A percentile compares a stretch with the other conserved stretches of the same genome.
phyloP scores from a whole-genome alignment of 1,140 invertebrate genomes.

The Solenopsis invicta region DNA sequence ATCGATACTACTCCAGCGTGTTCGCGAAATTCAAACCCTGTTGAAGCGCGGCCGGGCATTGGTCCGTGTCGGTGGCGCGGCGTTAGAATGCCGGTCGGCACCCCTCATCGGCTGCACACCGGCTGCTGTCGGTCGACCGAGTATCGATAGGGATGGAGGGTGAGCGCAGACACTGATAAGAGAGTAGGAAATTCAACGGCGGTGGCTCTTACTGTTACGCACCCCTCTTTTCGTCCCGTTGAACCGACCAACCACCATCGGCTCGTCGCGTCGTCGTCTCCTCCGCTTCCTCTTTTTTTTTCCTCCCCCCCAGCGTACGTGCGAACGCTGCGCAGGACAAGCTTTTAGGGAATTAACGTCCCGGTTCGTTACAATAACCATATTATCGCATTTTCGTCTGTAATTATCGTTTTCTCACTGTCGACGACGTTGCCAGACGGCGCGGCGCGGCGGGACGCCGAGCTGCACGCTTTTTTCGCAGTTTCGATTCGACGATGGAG shows the following conservation, averaged over 20 bases:
- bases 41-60: constrained; percentile 31
- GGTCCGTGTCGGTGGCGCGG: background rate
- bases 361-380: constrained; percentile 32
- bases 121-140: constrained; percentile 35
- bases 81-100: background rate
- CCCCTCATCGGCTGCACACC: background rate
- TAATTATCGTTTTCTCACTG: constrained; percentile 43
- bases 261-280: constrained; percentile 24
- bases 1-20: constrained; percentile 16
- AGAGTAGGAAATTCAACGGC: constrained; percentile 33
- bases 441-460: background rate
- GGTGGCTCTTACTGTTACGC: constrained; percentile 33
- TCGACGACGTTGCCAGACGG: background rate
- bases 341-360: constrained; percentile 48
- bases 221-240: constrained; percentile 27
- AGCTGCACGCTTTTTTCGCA: background rate
- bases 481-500: background rate
- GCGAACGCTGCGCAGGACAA: background rate
- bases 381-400: constrained; percentile 7
- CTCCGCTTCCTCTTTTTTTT: background rate
- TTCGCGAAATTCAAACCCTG: constrained; percentile 25
- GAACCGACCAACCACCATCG: constrained; percentile 18
- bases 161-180: background rate
- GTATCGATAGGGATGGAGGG: constrained; percentile 24
- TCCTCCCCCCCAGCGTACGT: background rate